Evolutionary conservation across 1,140 invertebrate species (phyloP).

Genomic region (Zaprionus tsacasi): DNA sequence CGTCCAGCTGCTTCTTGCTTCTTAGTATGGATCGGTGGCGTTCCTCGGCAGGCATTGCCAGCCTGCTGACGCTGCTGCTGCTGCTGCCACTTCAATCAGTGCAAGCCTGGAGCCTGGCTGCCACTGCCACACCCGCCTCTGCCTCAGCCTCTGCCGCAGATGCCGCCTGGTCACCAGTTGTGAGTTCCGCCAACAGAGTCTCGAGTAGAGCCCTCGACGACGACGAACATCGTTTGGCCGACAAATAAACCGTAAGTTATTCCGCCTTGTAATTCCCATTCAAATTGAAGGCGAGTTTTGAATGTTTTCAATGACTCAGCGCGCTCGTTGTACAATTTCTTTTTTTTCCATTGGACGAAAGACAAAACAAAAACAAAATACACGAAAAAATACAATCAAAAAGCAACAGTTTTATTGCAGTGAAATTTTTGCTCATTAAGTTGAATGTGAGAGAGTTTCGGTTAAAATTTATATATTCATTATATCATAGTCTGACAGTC

Average conservation of each 20-base stretch:
- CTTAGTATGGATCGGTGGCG: conserved; percentile 67
- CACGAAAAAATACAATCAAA: conserved; percentile 54
- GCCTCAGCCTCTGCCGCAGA: background rate
- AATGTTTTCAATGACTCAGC: conserved; percentile 33
- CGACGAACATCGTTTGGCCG: conserved; percentile 38
- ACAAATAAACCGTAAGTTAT: conserved; percentile 73
- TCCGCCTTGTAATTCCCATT: conserved; percentile 27
- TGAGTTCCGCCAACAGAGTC: conserved; percentile 12
- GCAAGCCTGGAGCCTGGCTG: conserved; percentile 64
- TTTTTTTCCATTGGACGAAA: conserved; percentile 30
- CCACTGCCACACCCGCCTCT: conserved; percentile 11
- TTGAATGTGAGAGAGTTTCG: conserved; percentile 70
- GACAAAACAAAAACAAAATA: conserved; percentile 49
- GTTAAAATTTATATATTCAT: conserved; percentile 55
- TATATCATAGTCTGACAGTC: conserved; percentile 61
- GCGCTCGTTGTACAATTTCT: conserved; percentile 37
- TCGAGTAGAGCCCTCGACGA: background rate
- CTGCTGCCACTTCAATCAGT: conserved; percentile 42
- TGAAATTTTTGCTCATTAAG: conserved; percentile 79
- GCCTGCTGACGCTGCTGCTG: conserved; percentile 40
- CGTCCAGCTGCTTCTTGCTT: background rate
- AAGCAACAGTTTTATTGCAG: conserved; percentile 69
- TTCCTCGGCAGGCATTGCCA: conserved; percentile 31
- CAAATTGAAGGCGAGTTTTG: conserved; percentile 20
- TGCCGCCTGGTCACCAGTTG: conserved; percentile 23